Conservation (phyloP, 2,113 vertebrate genomes). For the Aegotheles bennettii region DNA sequence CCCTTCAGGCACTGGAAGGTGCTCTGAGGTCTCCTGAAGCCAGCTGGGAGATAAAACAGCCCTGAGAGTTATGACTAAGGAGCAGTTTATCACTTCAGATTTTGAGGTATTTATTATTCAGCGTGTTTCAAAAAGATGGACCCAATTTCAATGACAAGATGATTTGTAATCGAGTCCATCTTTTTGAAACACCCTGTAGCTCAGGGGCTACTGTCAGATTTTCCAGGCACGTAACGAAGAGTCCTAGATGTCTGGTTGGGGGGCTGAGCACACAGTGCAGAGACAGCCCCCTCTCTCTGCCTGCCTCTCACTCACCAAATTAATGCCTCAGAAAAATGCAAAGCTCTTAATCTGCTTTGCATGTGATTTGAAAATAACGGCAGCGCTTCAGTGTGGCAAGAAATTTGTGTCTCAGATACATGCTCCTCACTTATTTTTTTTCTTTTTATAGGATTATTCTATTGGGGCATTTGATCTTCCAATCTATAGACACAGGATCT, state of each 20-base stretch:
- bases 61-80: rapidly evolving
- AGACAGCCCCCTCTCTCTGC: background rate
- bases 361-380: constrained; percentile 10
- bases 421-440: background rate
- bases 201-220: background rate
- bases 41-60: background rate
- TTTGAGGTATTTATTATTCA: background rate
- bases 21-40: no score
- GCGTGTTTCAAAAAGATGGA: no score
- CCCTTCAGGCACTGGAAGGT: no score
- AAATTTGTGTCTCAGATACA: background rate
- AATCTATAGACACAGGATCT: background rate
- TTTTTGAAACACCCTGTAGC: no score
- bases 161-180: no score
- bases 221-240: background rate
- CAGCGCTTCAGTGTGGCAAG: background rate
- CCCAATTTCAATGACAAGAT: no score
- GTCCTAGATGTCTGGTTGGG: background rate
- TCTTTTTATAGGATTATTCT: background rate
- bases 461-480: background rate
- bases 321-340: constrained; percentile 36
- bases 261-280: background rate
- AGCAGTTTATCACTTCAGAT: background rate
- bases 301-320: background rate
- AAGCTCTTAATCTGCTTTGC: constrained; percentile 43